Evolutionary conservation across 1,140 invertebrate genomes (phyloP).

Genomic region (Euura saliciscinereae): DNA sequence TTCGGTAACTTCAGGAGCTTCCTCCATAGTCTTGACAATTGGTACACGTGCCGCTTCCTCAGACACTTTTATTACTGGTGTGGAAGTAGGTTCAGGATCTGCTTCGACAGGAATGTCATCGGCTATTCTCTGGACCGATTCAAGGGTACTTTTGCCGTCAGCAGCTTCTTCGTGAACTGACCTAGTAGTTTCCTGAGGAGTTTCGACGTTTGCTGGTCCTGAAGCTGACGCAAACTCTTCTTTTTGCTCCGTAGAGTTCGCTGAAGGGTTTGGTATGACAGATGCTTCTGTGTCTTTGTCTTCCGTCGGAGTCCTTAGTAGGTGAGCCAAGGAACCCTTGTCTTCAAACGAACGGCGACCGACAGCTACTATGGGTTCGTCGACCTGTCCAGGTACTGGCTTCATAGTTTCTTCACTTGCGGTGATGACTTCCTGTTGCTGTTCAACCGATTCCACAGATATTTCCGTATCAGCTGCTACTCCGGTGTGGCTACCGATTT

Average conservation of each 20-base stretch:
- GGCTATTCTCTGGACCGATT: no score
- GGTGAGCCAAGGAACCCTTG: not conserved
- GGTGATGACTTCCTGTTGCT: not conserved
- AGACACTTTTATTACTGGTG: not conserved
- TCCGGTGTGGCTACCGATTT: not conserved
- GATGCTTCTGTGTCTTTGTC: conserved; percentile 8
- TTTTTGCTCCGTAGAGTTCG: not conserved
- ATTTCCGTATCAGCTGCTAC: not conserved
- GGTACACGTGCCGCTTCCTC: not conserved
- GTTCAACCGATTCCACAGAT: not conserved
- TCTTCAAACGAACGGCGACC: not conserved
- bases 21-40: not conserved
- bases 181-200: no score
- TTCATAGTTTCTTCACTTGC: not conserved
- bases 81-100: not conserved
- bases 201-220: no score
- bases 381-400: not conserved
- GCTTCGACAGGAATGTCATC: not conserved
- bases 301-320: not conserved
- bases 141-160: no score
- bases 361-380: not conserved
- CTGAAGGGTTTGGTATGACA: not conserved
- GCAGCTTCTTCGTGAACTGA: no score
- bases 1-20: not conserved
- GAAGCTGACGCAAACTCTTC: not conserved